Percentiles rank a stretch among this genome's conserved stretches.
Conservation (phyloP, 2,888 invertebrate genomes). For the Pseudolycoriella hygida region DNA sequence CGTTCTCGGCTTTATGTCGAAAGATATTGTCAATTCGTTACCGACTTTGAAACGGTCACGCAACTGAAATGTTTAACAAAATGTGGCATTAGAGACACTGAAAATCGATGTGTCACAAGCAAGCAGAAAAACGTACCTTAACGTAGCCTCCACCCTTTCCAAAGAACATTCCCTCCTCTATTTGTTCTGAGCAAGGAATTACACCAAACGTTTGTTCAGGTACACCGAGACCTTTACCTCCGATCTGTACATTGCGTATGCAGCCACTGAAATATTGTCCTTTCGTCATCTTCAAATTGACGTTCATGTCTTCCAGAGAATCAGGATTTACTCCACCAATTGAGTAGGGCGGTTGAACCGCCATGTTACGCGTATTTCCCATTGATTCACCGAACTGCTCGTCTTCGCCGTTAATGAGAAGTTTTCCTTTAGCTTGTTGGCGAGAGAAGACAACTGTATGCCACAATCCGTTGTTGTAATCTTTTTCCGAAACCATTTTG, state of each 20-base stretch:
- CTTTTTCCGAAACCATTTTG: conserved; percentile 34
- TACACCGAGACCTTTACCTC: conserved; percentile 40
- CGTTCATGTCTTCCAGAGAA: conserved; percentile 30
- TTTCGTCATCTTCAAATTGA: conserved; percentile 17
- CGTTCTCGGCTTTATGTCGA: conserved; percentile 76
- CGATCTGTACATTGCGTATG: conserved; percentile 55
- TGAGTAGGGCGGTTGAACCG: conserved; percentile 53
- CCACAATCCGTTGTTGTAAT: conserved; percentile 62
- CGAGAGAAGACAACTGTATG: conserved; percentile 55
- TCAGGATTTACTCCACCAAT: conserved; percentile 55
- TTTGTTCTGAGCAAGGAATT: conserved; percentile 59
- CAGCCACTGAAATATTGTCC: conserved; percentile 65
- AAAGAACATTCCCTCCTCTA: conserved; percentile 74
- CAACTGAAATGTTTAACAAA: conserved; percentile 12
- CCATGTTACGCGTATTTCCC: conserved; percentile 31
- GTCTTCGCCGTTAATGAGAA: conserved; percentile 43
- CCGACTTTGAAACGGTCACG: conserved; percentile 65
- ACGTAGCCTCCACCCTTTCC: conserved; percentile 57
- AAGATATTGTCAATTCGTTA: conserved; percentile 52
- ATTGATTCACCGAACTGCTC: conserved; percentile 34
- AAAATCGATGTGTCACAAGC: not conserved
- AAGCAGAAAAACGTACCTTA: too few species aligned
- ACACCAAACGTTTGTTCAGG: conserved; percentile 41
- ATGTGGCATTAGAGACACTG: not conserved
- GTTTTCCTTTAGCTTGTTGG: conserved; percentile 39